phyloP scores from a whole-genome alignment of 1,140 invertebrate genomes.

The Meloidogyne hapla region DNA sequence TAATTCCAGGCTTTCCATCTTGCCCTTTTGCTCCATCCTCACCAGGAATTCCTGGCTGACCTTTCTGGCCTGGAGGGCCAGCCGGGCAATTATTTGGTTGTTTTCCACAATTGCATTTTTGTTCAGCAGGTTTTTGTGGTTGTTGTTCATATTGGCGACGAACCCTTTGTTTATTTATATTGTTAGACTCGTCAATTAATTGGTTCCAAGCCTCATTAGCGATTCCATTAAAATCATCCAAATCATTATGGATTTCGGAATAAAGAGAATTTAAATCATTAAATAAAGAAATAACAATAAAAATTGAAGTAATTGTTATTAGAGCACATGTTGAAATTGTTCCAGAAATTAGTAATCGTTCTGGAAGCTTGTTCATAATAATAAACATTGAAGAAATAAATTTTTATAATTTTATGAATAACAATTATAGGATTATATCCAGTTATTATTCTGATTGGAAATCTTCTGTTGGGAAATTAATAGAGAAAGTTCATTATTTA shows the following conservation, averaged over 20 bases:
- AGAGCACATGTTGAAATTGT: conserved; percentile 33
- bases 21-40: conserved; percentile 39
- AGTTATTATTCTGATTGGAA: too few species aligned
- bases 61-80: conserved; percentile 30
- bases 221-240: conserved; percentile 46
- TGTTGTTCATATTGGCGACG: conserved; percentile 4
- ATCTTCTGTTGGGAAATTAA: too few species aligned
- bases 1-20: conserved; percentile 27
- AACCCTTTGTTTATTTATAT: neutral
- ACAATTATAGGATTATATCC: too few species aligned
- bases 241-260: conserved; percentile 41
- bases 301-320: conserved; percentile 35
- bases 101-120: conserved; percentile 29
- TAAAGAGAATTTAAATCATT: conserved; percentile 41
- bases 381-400: neutral
- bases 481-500: too few species aligned
- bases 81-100: conserved; percentile 46
- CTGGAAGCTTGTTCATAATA: neutral
- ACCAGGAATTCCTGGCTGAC: conserved; percentile 34
- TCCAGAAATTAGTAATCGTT: neutral
- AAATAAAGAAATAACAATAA: conserved; percentile 40
- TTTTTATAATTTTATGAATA: too few species aligned
- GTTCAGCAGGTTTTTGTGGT: conserved; percentile 36
- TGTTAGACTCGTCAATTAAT: conserved; percentile 44
- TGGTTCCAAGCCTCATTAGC: conserved; percentile 51